Evolutionary conservation across 2,797 vertebrate genomes (phyloP).

Genomic region (Sardinella longiceps): DNA sequence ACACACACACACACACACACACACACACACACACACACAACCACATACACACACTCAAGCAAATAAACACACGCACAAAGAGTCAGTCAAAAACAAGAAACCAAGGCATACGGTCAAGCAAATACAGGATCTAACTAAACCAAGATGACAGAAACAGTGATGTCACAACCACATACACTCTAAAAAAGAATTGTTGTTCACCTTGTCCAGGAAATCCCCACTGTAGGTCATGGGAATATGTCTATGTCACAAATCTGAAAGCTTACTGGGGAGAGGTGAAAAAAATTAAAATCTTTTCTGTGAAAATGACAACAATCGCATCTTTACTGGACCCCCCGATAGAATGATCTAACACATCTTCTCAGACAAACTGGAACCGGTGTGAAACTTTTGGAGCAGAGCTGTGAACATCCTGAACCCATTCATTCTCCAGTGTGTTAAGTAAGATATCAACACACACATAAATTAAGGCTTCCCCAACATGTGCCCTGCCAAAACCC

Average conservation of each 20-base stretch:
- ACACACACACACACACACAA: background rate
- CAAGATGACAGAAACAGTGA: background rate
- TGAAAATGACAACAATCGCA: background rate
- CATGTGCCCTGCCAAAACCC: background rate
- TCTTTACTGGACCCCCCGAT: background rate
- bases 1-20: background rate
- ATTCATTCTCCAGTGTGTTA: background rate
- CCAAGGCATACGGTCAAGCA: too few species aligned
- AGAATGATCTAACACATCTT: background rate
- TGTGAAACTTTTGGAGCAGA: background rate
- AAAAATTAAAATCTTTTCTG: background rate
- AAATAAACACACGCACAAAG: background rate
- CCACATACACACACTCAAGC: background rate
- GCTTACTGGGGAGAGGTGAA: background rate
- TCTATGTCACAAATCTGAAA: background rate
- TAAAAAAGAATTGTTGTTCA: background rate
- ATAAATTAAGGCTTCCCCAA: slow-evolving; percentile 16
- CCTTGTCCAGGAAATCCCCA: background rate
- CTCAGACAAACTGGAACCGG: background rate
- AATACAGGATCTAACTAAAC: background rate
- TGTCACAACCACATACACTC: background rate
- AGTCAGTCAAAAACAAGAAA: background rate
- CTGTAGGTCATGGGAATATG: background rate
- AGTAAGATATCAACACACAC: slow-evolving; percentile 8
- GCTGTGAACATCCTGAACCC: background rate